Base-by-base conservation (phyloP, 37 sponge, comb jelly and placozoan genomes). In the Cliona cf. orientalis region DNA sequence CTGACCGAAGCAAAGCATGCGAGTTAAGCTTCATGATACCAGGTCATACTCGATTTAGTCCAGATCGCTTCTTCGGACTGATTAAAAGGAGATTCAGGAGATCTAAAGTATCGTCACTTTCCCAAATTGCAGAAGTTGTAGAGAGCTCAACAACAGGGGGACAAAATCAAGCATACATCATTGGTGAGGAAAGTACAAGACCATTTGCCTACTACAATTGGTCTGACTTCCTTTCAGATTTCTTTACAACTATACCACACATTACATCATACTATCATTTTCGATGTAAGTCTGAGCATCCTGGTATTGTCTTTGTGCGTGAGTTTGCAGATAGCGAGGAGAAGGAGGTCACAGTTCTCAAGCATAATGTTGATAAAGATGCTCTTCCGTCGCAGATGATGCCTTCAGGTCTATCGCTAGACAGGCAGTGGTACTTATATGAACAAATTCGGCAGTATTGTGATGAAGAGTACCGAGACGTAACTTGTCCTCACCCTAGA, bases 31-130 rank as follows among this genome's bases (percentile, higher is more conserved):
- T 86, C 42, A 78, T 86, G 79, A 35, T 86, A 2, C n/a, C 72
- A 22, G 87, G 81, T 4, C 81, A 87, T 60, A 87, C 81, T 34
- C 72, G 37, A 40, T 87, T 87, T 41, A 19, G 56, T 35, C 87
- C 87, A 22, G 87, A 87, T 35, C 11, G 81, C 28, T 76, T 59
- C 53, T 85, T 85, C 70, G 86, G 79, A 29, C 33, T 85, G 46
- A 53, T 85, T 1, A 85, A 85, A 36, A 49, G 33, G 43, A 39
- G 4, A 22, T 80, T 69, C 34, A 23, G 70, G 26, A 32, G 58
- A 26, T 69, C 80, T 12, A 62, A 58, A 65, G 67, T 78, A 9
- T 45, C 38, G 19, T 46, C 79, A 9, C 70, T 69, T 40, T n/a
- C 12, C 14, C 43, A 69, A n/a, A 11, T 69, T 36, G 70, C 43